Evolutionary conservation across 2,888 invertebrate genomes (phyloP), one percentile per base, ranked within the genome.

Genomic region (Biston betularia): DNA sequence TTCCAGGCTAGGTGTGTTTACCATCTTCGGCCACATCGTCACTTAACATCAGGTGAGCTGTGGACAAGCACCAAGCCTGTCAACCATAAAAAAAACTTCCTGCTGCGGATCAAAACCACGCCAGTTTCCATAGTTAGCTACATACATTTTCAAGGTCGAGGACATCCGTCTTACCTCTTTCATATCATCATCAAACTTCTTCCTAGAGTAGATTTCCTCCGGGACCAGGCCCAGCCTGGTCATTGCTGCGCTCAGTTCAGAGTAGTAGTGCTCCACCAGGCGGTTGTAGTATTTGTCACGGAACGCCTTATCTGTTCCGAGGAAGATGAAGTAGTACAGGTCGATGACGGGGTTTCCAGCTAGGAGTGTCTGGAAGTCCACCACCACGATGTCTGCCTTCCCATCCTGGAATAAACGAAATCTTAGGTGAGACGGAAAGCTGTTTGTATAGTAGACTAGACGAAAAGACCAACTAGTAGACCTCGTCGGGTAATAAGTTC

Each of bases 301-400:
- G 50, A 70, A 70, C 40, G 57, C 50, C 45, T 45, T 48, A 46
- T 66, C 62, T 0, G 70, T 70, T 38, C 63, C 63, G 12, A 53
- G 34, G 62, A 63, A 68, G 48, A 70, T 64, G 62, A 67, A 71
- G 56, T 71, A 72, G 33, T 72, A 55, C 38, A 72, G 63, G 50
- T 74, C 73, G 3, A 65, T 58, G 40, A 71, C 52, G 9, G 66
- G 67, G 40, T 50, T 53, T 0, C 65, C 67, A 8, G 52, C n/a
- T 6, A 54, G 61, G 7, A 70, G n/a, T 3, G 62, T 64, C 58
- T 69, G 69, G 59, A 56, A 69, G 53, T 72, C 70, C 2, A 70
- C 63, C 9, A 50, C 14, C 9, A 70, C 53, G 1, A 65, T 15
- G 14, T 70, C 70, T 10, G 63, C 0, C 33, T 24, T 46, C 0